Percentiles rank a stretch among this genome's conserved stretches.
These are phyloP conservation scores for Dryocosmus kuriphilus DNA, from an alignment of 2,888 invertebrate species.

Conservation along the genomic window DNA sequence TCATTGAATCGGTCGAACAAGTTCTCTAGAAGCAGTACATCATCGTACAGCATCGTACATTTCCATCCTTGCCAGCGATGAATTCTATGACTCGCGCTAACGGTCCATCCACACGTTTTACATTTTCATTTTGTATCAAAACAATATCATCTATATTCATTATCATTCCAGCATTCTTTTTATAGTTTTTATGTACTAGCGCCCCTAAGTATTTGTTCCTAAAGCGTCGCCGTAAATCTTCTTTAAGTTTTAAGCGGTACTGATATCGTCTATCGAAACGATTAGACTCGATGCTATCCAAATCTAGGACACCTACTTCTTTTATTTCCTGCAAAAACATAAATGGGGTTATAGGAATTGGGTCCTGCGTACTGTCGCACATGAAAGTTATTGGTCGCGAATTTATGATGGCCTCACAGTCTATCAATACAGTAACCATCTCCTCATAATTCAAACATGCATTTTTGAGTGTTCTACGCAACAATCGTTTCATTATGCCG, in stretches of 20 bases:
- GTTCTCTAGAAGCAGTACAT: not conserved
- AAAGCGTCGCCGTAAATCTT: constrained; percentile 65
- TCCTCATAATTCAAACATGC: constrained; percentile 62
- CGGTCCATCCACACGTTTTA: constrained; percentile 44
- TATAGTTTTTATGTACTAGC: constrained; percentile 54
- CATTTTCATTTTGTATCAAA: constrained; percentile 43
- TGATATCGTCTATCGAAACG: no score
- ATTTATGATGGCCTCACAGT: no score
- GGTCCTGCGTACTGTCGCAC: no score
- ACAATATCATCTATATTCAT: constrained; percentile 43
- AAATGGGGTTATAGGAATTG: no score
- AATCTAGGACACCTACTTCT: no score
- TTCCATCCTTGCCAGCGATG: constrained; percentile 20
- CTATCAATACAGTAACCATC: constrained; percentile 62
- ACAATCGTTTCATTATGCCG: constrained; percentile 66
- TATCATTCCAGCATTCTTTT: not conserved
- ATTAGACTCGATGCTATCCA: no score
- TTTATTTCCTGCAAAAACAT: no score
- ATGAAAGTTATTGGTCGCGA: no score
- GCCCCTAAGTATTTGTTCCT: constrained; percentile 63
- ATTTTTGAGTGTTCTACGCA: constrained; percentile 68
- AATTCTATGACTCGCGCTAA: constrained; percentile 11
- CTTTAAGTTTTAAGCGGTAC: constrained; percentile 52
- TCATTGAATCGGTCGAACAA: constrained; percentile 27
- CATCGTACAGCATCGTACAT: constrained; percentile 10